phyloP scores from a whole-genome alignment of 2,797 vertebrate genomes.

The Danio jaintianensis region DNA sequence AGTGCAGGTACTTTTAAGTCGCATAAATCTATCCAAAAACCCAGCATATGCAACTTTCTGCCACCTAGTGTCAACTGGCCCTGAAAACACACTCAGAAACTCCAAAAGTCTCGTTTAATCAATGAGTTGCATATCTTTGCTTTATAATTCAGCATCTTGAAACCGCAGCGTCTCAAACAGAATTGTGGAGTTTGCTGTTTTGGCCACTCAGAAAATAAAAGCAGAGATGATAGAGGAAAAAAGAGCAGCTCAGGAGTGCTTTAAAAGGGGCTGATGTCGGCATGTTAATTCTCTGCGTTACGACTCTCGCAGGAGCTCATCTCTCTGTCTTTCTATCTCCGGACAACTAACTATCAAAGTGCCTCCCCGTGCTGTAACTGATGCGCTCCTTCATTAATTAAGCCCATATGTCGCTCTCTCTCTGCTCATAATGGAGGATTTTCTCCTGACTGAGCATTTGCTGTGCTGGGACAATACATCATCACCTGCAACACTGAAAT shows the following conservation, averaged over 20 bases:
- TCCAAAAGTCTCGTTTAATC: background rate
- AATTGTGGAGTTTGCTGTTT: slow-evolving; percentile 51
- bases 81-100: background rate
- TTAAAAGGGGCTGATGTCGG: slow-evolving; percentile 50
- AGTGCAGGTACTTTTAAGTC: background rate
- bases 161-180: slow-evolving; percentile 30
- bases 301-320: slow-evolving; percentile 44
- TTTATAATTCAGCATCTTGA: background rate
- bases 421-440: slow-evolving; percentile 24
- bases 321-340: slow-evolving; percentile 34
- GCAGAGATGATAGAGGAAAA: slow-evolving; percentile 44
- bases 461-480: slow-evolving; percentile 14
- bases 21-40: no score
- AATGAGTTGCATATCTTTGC: background rate
- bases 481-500: slow-evolving; percentile 9
- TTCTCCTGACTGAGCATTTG: slow-evolving; percentile 53
- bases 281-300: slow-evolving; percentile 56
- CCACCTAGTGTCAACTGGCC: slow-evolving; percentile 30
- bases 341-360: slow-evolving; percentile 53
- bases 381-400: slow-evolving; percentile 56
- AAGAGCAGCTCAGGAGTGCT: slow-evolving; percentile 20
- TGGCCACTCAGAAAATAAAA: slow-evolving; percentile 49
- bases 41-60: slow-evolving; percentile 10
- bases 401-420: slow-evolving; percentile 52
- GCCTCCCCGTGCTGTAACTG: slow-evolving; percentile 38